phyloP scores from a whole-genome alignment of 2,797 vertebrate genomes.

The Mormyrus hasselquistii region DNA sequence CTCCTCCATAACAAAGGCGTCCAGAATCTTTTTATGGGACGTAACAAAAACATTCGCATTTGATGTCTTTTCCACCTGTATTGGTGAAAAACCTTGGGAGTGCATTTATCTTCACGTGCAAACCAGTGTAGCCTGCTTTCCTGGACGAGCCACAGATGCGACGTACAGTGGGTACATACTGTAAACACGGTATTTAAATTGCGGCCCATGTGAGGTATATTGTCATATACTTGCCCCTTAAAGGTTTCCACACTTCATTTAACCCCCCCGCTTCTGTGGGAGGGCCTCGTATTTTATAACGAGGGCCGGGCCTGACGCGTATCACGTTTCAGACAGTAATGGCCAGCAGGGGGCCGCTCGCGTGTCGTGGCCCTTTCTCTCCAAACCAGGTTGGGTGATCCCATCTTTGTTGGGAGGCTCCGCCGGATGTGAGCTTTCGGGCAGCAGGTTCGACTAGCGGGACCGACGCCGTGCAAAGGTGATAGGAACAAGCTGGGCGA shows the following conservation, averaged over 20 bases:
- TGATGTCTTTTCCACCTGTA: conserved; percentile 2
- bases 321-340: neutral
- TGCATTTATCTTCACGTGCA: neutral
- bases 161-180: neutral
- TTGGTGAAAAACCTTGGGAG: neutral
- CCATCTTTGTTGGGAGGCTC: neutral
- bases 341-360: neutral
- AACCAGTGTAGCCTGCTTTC: neutral
- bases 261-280: neutral
- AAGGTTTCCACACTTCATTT: neutral
- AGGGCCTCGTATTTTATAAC: neutral
- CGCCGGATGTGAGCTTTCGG: neutral
- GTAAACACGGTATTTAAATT: neutral
- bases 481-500: neutral
- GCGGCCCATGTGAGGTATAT: neutral
- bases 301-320: neutral
- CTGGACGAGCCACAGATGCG: neutral
- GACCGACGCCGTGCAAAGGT: neutral
- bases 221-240: neutral
- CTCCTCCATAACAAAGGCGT: neutral
- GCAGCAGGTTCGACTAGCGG: neutral
- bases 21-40: neutral
- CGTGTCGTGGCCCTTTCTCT: neutral
- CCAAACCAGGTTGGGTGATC: neutral
- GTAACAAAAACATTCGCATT: neutral